Conservation (phyloP, 2,888 invertebrate genomes). For the Lasioglossum leucozonium region DNA sequence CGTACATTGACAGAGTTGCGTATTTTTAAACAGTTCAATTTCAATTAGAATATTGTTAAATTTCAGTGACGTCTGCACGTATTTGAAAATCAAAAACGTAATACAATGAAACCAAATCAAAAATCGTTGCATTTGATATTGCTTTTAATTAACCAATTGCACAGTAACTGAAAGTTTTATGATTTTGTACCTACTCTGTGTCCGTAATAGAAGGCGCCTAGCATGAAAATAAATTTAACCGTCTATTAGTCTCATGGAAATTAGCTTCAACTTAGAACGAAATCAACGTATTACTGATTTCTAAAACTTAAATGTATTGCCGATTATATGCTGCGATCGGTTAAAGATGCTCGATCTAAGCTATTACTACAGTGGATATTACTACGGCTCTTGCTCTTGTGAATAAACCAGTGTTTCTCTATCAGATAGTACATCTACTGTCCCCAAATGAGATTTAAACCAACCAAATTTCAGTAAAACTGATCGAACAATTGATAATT, state of each 20-base stretch:
- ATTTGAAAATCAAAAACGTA: constrained; percentile 15
- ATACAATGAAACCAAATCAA: constrained; percentile 35
- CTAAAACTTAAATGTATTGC: constrained; percentile 60
- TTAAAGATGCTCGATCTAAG: constrained; percentile 56
- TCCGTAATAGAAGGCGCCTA: constrained; percentile 84
- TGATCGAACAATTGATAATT: not conserved
- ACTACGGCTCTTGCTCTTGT: constrained; percentile 53
- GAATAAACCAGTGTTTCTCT: constrained; percentile 34
- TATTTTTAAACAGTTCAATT: not conserved
- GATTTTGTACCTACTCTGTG: constrained; percentile 82
- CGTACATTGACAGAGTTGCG: not conserved
- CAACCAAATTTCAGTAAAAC: not conserved
- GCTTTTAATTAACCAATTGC: constrained; percentile 33
- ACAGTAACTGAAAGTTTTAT: constrained; percentile 61
- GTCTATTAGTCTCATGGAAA: constrained; percentile 76
- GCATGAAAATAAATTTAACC: constrained; percentile 83
- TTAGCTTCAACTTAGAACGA: constrained; percentile 60
- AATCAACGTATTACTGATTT: constrained; percentile 53
- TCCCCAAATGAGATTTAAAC: not conserved
- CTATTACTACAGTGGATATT: constrained; percentile 37
- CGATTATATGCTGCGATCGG: constrained; percentile 64
- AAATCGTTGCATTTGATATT: not conserved
- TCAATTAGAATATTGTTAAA: not conserved
- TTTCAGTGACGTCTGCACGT: constrained; percentile 25
- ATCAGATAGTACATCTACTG: not conserved